Percentiles rank a stretch among this genome's conserved stretches.
phyloP scores from a whole-genome alignment of 92 coral and sea anemone species.

The Paramuricea clavata region DNA sequence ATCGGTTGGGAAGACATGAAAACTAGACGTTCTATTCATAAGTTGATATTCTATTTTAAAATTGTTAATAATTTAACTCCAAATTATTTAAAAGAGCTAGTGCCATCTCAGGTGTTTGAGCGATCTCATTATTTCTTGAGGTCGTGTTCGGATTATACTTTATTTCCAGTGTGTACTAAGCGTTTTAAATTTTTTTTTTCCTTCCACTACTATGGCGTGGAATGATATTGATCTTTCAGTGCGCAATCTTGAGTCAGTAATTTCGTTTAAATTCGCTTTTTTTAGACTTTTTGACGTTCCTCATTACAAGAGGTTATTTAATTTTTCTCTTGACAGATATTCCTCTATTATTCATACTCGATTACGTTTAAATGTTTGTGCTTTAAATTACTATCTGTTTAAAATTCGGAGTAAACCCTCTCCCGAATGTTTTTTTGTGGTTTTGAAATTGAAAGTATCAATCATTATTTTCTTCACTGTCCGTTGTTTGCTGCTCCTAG shows the following conservation, averaged over 20 bases:
- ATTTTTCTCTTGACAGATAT: slow-evolving; percentile 15
- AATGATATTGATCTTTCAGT: slow-evolving; percentile 17
- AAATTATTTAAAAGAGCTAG: slow-evolving; percentile 25
- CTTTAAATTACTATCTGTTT: slow-evolving; percentile 14
- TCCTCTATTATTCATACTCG: slow-evolving; percentile 13
- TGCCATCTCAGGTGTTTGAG: slow-evolving; percentile 38
- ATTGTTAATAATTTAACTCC: slow-evolving; percentile 39
- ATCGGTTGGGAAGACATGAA: slow-evolving; percentile 55
- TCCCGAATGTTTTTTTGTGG: background rate
- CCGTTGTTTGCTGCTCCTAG: slow-evolving; percentile 43
- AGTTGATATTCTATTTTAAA: slow-evolving; percentile 31
- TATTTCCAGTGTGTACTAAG: slow-evolving; percentile 38
- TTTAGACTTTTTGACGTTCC: background rate
- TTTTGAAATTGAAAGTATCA: slow-evolving; percentile 10
- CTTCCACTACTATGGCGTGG: slow-evolving; percentile 35
- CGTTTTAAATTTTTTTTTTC: slow-evolving; percentile 48
- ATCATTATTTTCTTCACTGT: background rate
- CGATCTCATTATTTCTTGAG: slow-evolving; percentile 23
- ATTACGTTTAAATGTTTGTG: slow-evolving; percentile 9
- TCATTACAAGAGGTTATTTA: slow-evolving; percentile 16
- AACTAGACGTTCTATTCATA: slow-evolving; percentile 41
- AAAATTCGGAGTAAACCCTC: background rate
- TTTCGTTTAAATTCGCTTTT: slow-evolving; percentile 2
- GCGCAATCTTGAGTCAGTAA: slow-evolving; percentile 14
- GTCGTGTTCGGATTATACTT: slow-evolving; percentile 29